Base-by-base conservation (phyloP, 1,140 invertebrate genomes). In the Drepana arcuata region DNA sequence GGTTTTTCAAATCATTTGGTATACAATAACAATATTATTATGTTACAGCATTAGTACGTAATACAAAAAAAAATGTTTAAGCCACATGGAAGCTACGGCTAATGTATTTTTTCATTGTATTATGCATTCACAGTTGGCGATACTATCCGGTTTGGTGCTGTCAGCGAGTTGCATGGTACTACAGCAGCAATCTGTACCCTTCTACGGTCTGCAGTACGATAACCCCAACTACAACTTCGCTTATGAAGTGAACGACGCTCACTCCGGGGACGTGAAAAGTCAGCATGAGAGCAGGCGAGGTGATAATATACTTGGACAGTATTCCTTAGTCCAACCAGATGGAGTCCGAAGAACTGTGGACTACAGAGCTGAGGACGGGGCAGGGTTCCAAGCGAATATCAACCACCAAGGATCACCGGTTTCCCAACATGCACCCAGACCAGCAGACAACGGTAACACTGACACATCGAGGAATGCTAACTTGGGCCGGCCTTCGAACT, bases 181-280 rank as follows among this genome's bases (percentile, higher is more conserved):
- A 1, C 75, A 73, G 38, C 69, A 59, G 37, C 42, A 52, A 6
- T 62, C 59, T 0, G 16, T 66, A 1, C 60, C 71, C 7, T 25
- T 65, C 21, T 32, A 66, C 3, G 48, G 43, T 7, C 52, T 34
- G 1, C 49, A 58, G 28, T 61, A 64, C 23, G 55, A 62, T 5
- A 34, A 39, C 26, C 61, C 64, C 0, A 69, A 63, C 34, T 90
- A 91, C 73, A 86, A 85, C 48, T 91, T 89, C 41, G 83, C 85
- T 1, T 90, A 90, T 42, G 86, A 89, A 43, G 87, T 90, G 1
- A 89, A 89, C 55, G 88, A 90, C 52, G 86, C 69, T 9, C 62
- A 78, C 34, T 79, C 82, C 5, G 81, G 86, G 26, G 84, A 86
- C 39, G 52, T 83, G 10, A 85, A 86, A 45, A 73, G 62, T 28